Base-by-base conservation (phyloP, 2,888 invertebrate genomes). In the Ophion costatus region DNA sequence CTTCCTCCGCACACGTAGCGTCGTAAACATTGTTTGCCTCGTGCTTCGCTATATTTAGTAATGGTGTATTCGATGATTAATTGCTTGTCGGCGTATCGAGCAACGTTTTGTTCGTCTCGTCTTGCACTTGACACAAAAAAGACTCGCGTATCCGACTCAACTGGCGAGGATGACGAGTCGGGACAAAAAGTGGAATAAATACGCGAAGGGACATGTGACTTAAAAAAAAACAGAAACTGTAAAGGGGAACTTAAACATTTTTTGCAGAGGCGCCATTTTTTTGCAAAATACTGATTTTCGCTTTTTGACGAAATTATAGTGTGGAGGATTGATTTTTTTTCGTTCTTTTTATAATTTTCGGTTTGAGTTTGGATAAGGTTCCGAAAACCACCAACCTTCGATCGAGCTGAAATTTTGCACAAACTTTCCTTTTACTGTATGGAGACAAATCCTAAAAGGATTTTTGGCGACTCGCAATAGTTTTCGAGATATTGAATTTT, bases 71-170 rank as follows among this genome's bases (percentile, higher is more conserved):
- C 22, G 38, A 17, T 38, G 38, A 80, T 83, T 29, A 80, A 84
- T 84, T 61, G 80, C 80, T 80, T 77, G 77, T 80, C 22, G n/a
- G 10, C 45, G 11, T 7, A 42, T 33, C 76, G 79, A 75, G 29
- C 66, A 29, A 67, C 10, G 80, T 38, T 70, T 57, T 51, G 17
- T 69, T 4, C 17, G 33, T 57, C 59, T 56, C 33, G 20, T 69
- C 38, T 9, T 11, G 57, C 73, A 56, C 45, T 38, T 17, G 51
- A 51, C 51, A 51, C 51, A 51, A 51, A 51, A 51, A 51, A 51
- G 51, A 17, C 14, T 51, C 51, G 17, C 51, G 0, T 17, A 51
- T 51, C 51, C 51, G 17, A 14, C 14, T 17, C 51, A 11, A 17
- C 2, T 5, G 17, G 14, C 51, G 51, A 17, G 14, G 17, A 17